phyloP scores from a whole-genome alignment of 2,113 vertebrate genomes.

The Vicugna pacos region DNA sequence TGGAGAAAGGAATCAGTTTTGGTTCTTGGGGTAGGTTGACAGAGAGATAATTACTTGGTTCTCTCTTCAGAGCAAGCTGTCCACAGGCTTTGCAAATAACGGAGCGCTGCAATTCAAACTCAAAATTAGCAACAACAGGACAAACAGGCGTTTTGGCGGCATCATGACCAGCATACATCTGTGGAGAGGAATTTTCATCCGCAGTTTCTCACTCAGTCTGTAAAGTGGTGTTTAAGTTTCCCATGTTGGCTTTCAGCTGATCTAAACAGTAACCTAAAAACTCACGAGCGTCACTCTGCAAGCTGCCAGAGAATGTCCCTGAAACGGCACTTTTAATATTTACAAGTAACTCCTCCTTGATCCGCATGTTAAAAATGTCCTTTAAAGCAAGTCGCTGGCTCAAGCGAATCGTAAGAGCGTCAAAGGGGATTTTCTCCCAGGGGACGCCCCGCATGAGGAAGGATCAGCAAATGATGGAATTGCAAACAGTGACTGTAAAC shows the following conservation, averaged over 20 bases:
- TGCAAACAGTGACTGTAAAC: slow-evolving; percentile 95
- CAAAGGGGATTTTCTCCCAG: slow-evolving; percentile 92
- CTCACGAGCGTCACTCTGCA: slow-evolving; percentile 96
- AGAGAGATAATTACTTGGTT: not conserved
- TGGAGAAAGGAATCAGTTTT: fast-evolving
- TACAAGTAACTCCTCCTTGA: slow-evolving; percentile 93
- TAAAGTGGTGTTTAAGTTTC: slow-evolving; percentile 93
- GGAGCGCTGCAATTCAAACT: slow-evolving; percentile 95
- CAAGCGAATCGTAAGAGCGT: slow-evolving; percentile 94
- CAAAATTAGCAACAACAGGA: slow-evolving; percentile 93
- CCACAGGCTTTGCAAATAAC: slow-evolving; percentile 91
- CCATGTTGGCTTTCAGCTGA: slow-evolving; percentile 95
- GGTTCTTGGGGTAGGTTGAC: not conserved
- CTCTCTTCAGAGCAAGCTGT: not conserved
- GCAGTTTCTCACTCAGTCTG: slow-evolving; percentile 84
- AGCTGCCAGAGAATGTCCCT: slow-evolving; percentile 94
- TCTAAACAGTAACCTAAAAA: slow-evolving; percentile 96
- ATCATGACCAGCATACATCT: slow-evolving; percentile 77
- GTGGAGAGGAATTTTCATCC: slow-evolving; percentile 80
- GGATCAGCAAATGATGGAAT: slow-evolving; percentile 94
- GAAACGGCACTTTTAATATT: slow-evolving; percentile 95
- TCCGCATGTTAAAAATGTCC: slow-evolving; percentile 92
- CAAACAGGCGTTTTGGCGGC: slow-evolving; percentile 91
- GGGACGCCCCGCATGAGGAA: slow-evolving; percentile 94
- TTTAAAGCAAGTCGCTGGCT: slow-evolving; percentile 94